phyloP scores from a whole-genome alignment of 2,888 invertebrate genomes.

The Drosophila paucipuncta region DNA sequence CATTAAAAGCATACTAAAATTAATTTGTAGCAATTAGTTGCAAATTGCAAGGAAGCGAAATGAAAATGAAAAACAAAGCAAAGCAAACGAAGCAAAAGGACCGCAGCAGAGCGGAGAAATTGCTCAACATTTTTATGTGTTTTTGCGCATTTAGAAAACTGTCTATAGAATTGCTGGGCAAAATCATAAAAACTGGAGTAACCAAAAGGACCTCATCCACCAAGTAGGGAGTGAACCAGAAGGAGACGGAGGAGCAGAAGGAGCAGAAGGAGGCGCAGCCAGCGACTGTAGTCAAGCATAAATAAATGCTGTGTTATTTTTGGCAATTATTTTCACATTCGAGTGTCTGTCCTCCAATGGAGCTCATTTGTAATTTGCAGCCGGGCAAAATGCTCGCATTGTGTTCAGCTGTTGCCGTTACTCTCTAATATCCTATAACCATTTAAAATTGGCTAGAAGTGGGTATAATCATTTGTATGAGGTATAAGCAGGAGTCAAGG shows the following conservation, averaged over 20 bases:
- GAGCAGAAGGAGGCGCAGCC: background rate
- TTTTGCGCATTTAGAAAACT: constrained; percentile 75
- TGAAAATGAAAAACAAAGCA: constrained; percentile 20
- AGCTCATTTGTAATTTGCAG: constrained; percentile 80
- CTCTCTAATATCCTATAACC: constrained; percentile 22
- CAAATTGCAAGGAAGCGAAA: constrained; percentile 76
- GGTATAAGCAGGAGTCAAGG: background rate
- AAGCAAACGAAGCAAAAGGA: constrained; percentile 44
- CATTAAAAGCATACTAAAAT: constrained; percentile 81
- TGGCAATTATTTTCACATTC: constrained; percentile 81
- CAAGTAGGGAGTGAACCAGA: background rate
- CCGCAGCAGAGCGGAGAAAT: constrained; percentile 52
- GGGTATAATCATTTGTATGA: background rate
- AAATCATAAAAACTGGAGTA: constrained; percentile 71
- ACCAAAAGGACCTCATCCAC: constrained; percentile 19
- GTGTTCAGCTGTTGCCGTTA: constrained; percentile 55
- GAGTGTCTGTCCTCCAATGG: constrained; percentile 62
- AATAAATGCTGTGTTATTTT: constrained; percentile 79
- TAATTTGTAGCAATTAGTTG: constrained; percentile 81
- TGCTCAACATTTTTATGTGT: constrained; percentile 79
- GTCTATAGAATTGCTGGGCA: constrained; percentile 61
- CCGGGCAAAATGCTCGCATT: constrained; percentile 43
- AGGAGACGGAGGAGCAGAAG: background rate
- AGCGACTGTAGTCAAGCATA: constrained; percentile 64
- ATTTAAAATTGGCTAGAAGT: too few relatives aligned